These are phyloP conservation scores for Mus musculus DNA, from an alignment of 2,113 vertebrate genomes.

Conservation along the genomic window DNA sequence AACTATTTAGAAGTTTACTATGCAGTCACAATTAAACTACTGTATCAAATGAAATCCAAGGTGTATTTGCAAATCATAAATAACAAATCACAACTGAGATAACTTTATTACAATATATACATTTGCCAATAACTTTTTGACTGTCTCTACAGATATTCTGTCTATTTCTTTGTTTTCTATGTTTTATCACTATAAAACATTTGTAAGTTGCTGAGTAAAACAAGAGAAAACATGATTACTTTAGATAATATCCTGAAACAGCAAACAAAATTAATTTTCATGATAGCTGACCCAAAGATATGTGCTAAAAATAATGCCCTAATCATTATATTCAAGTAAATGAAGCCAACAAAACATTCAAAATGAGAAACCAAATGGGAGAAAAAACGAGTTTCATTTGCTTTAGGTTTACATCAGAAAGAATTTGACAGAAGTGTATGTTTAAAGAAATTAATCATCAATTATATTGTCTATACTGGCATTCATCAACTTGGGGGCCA, in stretches of 20 bases:
- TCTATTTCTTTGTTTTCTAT: background rate
- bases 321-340: constrained; percentile 56
- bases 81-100: background rate
- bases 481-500: constrained; percentile 62
- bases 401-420: background rate
- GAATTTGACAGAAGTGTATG: constrained; percentile 44
- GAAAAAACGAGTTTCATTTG: background rate
- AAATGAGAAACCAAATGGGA: background rate
- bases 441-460: constrained; percentile 61
- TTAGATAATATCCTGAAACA: constrained; percentile 38
- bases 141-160: background rate
- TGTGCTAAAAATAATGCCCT: constrained; percentile 32
- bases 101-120: background rate
- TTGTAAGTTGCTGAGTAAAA: background rate
- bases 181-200: background rate
- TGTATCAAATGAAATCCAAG: background rate
- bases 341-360: constrained; percentile 54
- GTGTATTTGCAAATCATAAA: background rate
- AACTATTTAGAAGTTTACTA: background rate
- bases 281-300: constrained; percentile 28
- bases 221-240: background rate
- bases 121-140: constrained; percentile 12
- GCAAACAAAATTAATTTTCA: background rate
- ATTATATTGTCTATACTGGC: background rate
- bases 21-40: background rate